A percentile compares a stretch with the other conserved stretches of the same genome.
Evolutionary conservation across 2,113 vertebrate genomes (phyloP).

Genomic region (Tragulus kanchil): DNA sequence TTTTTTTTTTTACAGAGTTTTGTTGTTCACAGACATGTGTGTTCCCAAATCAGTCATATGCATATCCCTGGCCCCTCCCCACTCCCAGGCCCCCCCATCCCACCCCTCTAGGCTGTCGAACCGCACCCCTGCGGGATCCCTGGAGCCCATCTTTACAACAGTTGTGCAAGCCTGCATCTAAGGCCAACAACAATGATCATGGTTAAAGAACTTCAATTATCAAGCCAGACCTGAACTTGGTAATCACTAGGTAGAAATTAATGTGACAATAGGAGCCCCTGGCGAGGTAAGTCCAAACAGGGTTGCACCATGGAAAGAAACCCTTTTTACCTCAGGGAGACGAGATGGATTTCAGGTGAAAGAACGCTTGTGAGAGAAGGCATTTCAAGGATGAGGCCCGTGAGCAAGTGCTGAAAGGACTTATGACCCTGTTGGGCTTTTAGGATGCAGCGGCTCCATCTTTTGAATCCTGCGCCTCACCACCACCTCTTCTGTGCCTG

Average conservation of each 20-base stretch:
- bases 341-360: neutral
- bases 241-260: neutral
- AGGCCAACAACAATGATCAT: neutral
- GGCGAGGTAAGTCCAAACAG: neutral
- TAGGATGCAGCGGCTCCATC: neutral
- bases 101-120: too few relatives aligned
- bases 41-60: too few relatives aligned
- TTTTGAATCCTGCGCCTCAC: neutral
- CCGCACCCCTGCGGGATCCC: neutral
- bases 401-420: neutral
- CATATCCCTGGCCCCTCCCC: too few relatives aligned
- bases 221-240: neutral
- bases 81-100: too few relatives aligned
- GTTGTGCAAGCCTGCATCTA: neutral
- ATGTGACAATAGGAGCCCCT: neutral
- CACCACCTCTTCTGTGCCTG: fast-evolving
- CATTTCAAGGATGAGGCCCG: neutral
- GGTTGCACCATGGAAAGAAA: neutral
- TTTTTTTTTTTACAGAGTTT: too few relatives aligned
- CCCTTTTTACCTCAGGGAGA: neutral
- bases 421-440: neutral
- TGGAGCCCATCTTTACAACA: neutral
- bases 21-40: too few relatives aligned
- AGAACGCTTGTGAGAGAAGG: neutral
- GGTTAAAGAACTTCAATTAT: neutral